Evolutionary conservation across 2,888 invertebrate genomes (phyloP).

Genomic region (Biston betularia): DNA sequence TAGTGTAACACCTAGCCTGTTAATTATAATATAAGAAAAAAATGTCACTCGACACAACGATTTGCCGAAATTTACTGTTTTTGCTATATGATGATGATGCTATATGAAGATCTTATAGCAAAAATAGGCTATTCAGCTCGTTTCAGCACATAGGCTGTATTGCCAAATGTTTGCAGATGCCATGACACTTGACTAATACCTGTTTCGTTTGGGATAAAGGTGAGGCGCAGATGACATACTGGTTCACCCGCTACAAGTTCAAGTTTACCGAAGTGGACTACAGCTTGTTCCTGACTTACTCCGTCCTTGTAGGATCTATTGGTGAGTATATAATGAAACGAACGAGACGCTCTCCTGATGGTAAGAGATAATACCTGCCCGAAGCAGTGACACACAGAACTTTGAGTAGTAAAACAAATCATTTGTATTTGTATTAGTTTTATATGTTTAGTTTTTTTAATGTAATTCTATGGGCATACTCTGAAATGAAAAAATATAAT

Average conservation of each 20-base stretch:
- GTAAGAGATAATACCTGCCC: too few relatives aligned
- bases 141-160: slow-evolving; percentile 55
- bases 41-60: too few relatives aligned
- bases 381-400: too few relatives aligned
- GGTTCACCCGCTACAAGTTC: slow-evolving; percentile 86
- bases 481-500: too few relatives aligned
- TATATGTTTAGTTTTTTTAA: too few relatives aligned
- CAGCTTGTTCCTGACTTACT: slow-evolving; percentile 85
- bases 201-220: slow-evolving; percentile 82
- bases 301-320: slow-evolving; percentile 83
- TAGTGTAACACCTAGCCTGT: too few relatives aligned
- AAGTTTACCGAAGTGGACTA: slow-evolving; percentile 87
- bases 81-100: neutral
- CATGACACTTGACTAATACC: slow-evolving; percentile 67
- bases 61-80: too few relatives aligned
- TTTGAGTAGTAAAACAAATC: too few relatives aligned
- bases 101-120: neutral
- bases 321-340: slow-evolving; percentile 71
- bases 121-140: neutral
- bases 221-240: slow-evolving; percentile 86
- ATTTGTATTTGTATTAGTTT: too few relatives aligned
- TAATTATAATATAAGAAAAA: too few relatives aligned
- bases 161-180: slow-evolving; percentile 68
- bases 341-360: too few relatives aligned
- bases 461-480: too few relatives aligned